phyloP scores from a whole-genome alignment of 2,888 invertebrate genomes.

The Halocaridina rubra region DNA sequence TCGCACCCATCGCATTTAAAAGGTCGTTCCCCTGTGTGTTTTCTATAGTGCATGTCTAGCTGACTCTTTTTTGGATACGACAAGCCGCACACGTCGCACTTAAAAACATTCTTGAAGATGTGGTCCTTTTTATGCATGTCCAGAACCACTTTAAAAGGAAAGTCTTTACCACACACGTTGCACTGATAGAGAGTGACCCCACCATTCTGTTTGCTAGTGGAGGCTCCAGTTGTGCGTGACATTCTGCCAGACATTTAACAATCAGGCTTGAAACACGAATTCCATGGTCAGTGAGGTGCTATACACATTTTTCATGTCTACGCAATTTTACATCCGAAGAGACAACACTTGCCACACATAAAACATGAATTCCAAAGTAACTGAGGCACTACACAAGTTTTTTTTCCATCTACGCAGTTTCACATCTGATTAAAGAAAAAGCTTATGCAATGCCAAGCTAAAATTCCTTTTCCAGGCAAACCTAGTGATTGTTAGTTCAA shows the following conservation, averaged over 20 bases:
- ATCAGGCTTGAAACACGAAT: too few species aligned
- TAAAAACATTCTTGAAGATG: conserved; percentile 39
- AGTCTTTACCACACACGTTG: conserved; percentile 51
- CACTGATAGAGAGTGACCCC: conserved; percentile 43
- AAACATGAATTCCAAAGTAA: too few species aligned
- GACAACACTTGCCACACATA: too few species aligned
- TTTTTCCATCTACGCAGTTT: too few species aligned
- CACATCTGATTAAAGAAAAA: too few species aligned
- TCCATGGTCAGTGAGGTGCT: too few species aligned
- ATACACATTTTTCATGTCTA: too few species aligned
- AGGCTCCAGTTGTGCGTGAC: conserved; percentile 52
- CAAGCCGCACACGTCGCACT: conserved; percentile 34
- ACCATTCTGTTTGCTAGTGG: conserved; percentile 43
- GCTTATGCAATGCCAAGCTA: too few species aligned
- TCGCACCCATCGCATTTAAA: conserved; percentile 52
- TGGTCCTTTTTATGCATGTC: conserved; percentile 55
- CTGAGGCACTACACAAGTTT: too few species aligned
- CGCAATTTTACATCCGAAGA: too few species aligned
- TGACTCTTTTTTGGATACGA: conserved; percentile 51
- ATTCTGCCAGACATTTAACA: conserved; percentile 51
- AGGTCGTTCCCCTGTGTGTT: conserved; percentile 46
- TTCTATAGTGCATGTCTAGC: conserved; percentile 45
- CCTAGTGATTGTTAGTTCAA: too few species aligned
- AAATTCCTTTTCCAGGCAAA: too few species aligned
- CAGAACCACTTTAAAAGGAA: conserved; percentile 51